Conservation (phyloP, 2,113 vertebrate genomes). For the Hydrolagus affinis region DNA sequence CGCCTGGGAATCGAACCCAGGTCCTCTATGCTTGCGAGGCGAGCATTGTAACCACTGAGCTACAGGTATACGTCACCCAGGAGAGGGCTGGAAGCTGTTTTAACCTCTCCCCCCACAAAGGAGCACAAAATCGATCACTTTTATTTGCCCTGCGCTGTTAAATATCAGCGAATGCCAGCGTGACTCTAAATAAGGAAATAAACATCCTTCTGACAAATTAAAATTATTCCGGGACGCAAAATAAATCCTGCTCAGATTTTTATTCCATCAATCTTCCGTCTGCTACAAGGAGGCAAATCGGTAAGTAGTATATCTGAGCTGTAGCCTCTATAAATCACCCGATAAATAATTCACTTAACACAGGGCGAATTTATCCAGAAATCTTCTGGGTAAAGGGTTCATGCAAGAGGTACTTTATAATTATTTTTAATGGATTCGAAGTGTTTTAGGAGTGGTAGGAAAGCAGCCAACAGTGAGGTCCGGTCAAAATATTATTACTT, state of each 20-base stretch:
- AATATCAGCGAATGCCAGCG: not conserved
- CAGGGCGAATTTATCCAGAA: not conserved
- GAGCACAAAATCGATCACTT: not conserved
- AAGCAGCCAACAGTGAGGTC: not conserved
- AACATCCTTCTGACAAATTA: not conserved
- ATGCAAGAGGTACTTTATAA: not conserved
- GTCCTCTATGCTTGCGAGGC: too few species aligned
- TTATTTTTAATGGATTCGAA: not conserved
- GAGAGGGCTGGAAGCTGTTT: not conserved
- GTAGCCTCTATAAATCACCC: not conserved
- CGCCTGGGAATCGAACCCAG: too few species aligned
- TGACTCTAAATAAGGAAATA: not conserved
- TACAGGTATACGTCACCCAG: too few species aligned
- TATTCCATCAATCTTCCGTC: not conserved
- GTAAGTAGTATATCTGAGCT: not conserved
- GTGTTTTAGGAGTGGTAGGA: not conserved
- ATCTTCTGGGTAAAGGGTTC: not conserved
- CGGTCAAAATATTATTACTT: not conserved
- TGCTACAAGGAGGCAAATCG: not conserved
- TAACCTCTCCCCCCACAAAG: not conserved
- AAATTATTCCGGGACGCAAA: not conserved
- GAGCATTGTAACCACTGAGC: too few species aligned
- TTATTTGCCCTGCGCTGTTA: not conserved
- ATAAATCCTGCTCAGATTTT: not conserved
- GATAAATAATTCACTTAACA: not conserved